Conservation (phyloP, 2,797 vertebrate genomes). For the Brachyrhaphis roseni region DNA sequence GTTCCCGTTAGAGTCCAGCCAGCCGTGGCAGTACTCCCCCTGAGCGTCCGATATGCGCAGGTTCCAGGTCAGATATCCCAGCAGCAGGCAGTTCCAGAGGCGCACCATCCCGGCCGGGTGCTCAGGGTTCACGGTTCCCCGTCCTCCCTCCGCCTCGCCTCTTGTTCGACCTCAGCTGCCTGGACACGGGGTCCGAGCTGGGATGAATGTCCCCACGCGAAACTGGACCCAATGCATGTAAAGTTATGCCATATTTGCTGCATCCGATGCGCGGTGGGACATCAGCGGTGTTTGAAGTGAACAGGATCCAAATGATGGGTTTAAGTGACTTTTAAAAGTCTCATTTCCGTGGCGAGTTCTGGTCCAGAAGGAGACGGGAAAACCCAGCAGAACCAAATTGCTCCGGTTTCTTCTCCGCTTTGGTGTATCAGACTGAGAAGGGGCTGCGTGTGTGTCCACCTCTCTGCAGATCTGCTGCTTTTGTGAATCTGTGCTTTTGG, state of each 20-base stretch:
- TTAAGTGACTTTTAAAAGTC: slow-evolving; percentile 9
- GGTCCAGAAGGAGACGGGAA: neutral
- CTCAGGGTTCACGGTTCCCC: slow-evolving; percentile 16
- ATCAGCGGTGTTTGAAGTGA: slow-evolving; percentile 6
- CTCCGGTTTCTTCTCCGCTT: neutral
- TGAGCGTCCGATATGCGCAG: slow-evolving; percentile 83
- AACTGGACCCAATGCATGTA: neutral
- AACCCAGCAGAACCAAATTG: neutral
- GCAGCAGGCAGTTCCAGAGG: slow-evolving; percentile 79
- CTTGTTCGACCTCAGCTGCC: slow-evolving; percentile 19
- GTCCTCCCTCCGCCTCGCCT: slow-evolving; percentile 26
- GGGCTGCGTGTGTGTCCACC: slow-evolving; percentile 44
- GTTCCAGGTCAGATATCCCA: slow-evolving; percentile 83
- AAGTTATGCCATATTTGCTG: slow-evolving; percentile 50
- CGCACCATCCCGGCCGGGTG: slow-evolving; percentile 76
- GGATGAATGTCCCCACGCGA: neutral
- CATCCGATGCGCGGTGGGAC: neutral
- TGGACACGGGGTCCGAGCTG: slow-evolving; percentile 16
- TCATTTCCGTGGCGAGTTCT: slow-evolving; percentile 6
- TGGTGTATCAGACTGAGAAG: slow-evolving; percentile 18
- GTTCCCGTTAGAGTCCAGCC: slow-evolving; percentile 89
- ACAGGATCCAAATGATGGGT: neutral
- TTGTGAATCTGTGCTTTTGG: slow-evolving; percentile 50
- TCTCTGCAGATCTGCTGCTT: slow-evolving; percentile 53
- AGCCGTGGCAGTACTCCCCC: slow-evolving; percentile 97